Evolutionary conservation across 2,797 vertebrate genomes (phyloP), one percentile per base, ranked within the genome.

Genomic region (Myioborus melanocephalus): DNA sequence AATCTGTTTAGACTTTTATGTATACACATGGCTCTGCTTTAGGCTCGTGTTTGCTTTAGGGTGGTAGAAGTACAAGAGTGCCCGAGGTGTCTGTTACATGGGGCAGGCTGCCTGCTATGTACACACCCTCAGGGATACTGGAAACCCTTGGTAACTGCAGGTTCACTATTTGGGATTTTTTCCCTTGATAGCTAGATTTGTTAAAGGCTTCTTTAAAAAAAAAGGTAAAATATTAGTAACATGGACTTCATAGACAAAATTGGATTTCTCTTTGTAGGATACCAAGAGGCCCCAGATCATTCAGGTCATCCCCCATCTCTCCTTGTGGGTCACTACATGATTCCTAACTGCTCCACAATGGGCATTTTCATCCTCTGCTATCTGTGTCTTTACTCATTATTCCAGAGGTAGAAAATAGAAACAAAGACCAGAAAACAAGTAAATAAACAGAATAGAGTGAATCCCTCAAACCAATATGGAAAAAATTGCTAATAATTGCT

Each of bases 1-100:
- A 94, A 94, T 96, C 95, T 95, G 32, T 95, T 97, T 87, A 65
- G 69, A 87, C 83, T 92, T 93, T 60, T 93, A 10, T 93, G 82
- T 93, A 72, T 86, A 93, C 94, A 95, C 87, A 93, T 30, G 27
- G 68, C 49, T 81, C 80, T 35, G 53, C 37, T 92, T 95, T 91
- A 91, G 73, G 55, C 53, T 85, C 60, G 46, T 94, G 84, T 92
- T 96, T 96, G 90, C 50, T 94, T 86, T 91, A 52, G 70, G 59
- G 81, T 72, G 57, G 39, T 49, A 24, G 23, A 44, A 92, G 71
- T 50, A 90, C 75, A 93, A 79, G 75, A 87, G 50, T 68, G 82
- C 81, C 43, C 0, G 5, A 91, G 76, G 89, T 83, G 43, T 77
- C 56, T 82, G 41, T 83, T 91, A 59, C 92, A 52, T 15, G 35